Conservation (phyloP, 2,888 invertebrate species). For the Cheilosia urbana region DNA sequence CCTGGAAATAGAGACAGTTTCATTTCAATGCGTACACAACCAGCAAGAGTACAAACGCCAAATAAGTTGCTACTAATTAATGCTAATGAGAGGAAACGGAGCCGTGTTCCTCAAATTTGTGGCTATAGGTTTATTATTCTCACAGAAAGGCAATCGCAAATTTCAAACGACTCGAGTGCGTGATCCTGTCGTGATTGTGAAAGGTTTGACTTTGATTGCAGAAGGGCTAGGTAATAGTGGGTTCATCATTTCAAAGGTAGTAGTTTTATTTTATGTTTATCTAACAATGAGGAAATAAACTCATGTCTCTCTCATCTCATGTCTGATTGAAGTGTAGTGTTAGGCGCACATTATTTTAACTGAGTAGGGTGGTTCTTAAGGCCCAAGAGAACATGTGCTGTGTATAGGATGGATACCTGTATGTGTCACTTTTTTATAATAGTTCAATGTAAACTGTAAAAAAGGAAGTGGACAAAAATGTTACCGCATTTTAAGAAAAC, state of each 20-base stretch:
- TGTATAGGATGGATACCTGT: too few species aligned
- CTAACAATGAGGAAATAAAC: too few species aligned
- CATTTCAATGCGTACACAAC: slow-evolving; percentile 43
- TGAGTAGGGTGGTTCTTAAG: too few species aligned
- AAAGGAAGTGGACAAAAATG: too few species aligned
- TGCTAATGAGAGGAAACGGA: slow-evolving; percentile 50
- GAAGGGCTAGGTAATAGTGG: background rate
- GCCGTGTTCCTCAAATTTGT: slow-evolving; percentile 27
- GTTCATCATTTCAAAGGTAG: background rate
- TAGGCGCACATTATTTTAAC: too few species aligned
- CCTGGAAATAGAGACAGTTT: slow-evolving; percentile 41
- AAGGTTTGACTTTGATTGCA: background rate
- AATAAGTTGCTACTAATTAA: slow-evolving; percentile 57
- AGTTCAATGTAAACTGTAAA: too few species aligned
- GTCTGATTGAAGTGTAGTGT: too few species aligned
- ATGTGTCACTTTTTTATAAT: too few species aligned
- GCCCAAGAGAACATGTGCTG: too few species aligned
- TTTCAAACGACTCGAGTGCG: background rate
- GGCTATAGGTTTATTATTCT: slow-evolving; percentile 40
- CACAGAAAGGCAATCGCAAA: slow-evolving; percentile 4
- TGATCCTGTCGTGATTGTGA: slow-evolving; percentile 1
- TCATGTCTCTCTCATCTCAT: too few species aligned
- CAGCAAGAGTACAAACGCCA: slow-evolving; percentile 34
- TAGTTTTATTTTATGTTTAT: too few species aligned
- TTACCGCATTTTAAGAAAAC: too few species aligned